Evolutionary conservation across 2,113 vertebrate genomes (phyloP), one percentile per base, ranked within the genome.

Genomic region (Motacilla tschutschensis): DNA sequence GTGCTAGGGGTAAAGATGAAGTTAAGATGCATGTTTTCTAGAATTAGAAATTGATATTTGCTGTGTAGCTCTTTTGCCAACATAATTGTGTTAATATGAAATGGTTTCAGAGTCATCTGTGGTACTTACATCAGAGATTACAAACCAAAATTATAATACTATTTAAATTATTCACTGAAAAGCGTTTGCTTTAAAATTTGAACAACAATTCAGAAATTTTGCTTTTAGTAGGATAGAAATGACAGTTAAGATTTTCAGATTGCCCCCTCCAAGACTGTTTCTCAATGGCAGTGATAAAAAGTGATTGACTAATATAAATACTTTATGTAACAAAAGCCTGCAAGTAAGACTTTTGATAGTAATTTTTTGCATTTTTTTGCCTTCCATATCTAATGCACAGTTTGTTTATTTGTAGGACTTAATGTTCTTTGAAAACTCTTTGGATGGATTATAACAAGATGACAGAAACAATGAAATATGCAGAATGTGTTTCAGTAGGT

Each of bases 381-480:
- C 66, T 92, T 94, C 60, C 35, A 50, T 89, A 86, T 90, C 29
- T 86, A 65, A 44, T 89, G 90, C 89, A 92, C 15, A 38, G 28
- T 96, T 94, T 97, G 89, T 96, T 96, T 97, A 91, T 94, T 97
- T 96, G 78, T 92, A 97, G 97, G 97, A 97, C 75, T 95, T 97
- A 95, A 97, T 97, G 96, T 97, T 97, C 96, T 97, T 97, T 96
- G 97, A 97, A 95, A 96, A 97, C 17, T 97, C 97, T 57, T 93
- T 97, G 91, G 94, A 97, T 92, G 95, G 96, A 95, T 95, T 97
- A 87, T 97, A 95, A 95, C 69, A 95, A 94, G 89, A 95, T 86
- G 93, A 95, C 53, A 82, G 92, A 93, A 96, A 83, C 90, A 96
- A 94, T 96, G 89, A 96, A 96, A 95, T 94, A 96, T 95, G 94